These are phyloP conservation scores for Agapostemon virescens DNA, from an alignment of 2,888 invertebrate species.

Conservation along the genomic window DNA sequence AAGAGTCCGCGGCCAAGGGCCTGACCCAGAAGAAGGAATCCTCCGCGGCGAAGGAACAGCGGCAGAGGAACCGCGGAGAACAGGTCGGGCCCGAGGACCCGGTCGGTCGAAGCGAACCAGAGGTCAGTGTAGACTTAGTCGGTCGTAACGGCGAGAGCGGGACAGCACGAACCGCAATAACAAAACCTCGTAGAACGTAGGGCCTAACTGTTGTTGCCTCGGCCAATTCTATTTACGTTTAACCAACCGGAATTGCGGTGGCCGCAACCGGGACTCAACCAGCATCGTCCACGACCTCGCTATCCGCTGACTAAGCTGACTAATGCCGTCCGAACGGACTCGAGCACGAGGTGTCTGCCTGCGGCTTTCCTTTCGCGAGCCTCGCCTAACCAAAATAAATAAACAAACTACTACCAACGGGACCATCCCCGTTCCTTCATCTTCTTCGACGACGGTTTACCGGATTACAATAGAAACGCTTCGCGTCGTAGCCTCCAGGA, in stretches of 20 bases:
- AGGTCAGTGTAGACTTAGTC: constrained; percentile 68
- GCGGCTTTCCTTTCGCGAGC: constrained; percentile 21
- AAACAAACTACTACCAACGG: neutral
- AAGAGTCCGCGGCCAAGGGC: neutral
- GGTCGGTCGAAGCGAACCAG: constrained; percentile 61
- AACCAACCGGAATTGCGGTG: constrained; percentile 25
- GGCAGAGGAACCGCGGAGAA: constrained; percentile 10
- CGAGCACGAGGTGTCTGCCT: neutral
- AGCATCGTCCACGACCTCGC: constrained; percentile 1
- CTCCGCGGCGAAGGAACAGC: constrained; percentile 3
- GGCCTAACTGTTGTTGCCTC: constrained; percentile 29
- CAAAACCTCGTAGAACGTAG: constrained; percentile 20
- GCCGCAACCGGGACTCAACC: neutral
- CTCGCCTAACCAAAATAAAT: constrained; percentile 20
- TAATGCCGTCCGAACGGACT: neutral
- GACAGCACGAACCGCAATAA: constrained; percentile 18
- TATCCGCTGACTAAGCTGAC: constrained; percentile 12
- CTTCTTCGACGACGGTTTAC: constrained; percentile 28
- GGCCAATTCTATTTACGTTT: constrained; percentile 1
- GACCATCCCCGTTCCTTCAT: neutral
- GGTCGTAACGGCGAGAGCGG: constrained; percentile 5
- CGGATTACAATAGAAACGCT: constrained; percentile 10
- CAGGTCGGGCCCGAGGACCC: constrained; percentile 45
- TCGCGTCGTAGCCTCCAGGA: constrained; percentile 3
- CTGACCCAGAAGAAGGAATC: neutral